These are phyloP conservation scores for Paramormyrops kingsleyae DNA, from an alignment of 2,113 vertebrate genomes.

Conservation along the genomic window DNA sequence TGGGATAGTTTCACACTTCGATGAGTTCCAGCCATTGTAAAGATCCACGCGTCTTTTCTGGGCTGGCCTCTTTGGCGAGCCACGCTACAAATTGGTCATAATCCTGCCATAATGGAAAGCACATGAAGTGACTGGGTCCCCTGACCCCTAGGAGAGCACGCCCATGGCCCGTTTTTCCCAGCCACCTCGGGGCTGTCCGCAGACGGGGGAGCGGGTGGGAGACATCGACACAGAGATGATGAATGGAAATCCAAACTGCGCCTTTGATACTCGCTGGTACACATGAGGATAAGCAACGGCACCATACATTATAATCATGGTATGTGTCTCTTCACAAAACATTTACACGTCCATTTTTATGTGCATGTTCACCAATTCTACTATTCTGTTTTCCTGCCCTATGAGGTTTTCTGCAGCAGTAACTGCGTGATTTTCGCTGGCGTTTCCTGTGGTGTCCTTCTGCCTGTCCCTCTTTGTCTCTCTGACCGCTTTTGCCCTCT, in stretches of 20 bases:
- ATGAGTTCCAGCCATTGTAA: slow-evolving; percentile 29
- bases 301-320: background rate
- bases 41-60: slow-evolving; percentile 32
- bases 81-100: slow-evolving; percentile 41
- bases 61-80: slow-evolving; percentile 32
- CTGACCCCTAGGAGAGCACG: background rate
- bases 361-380: background rate
- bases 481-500: slow-evolving; percentile 16
- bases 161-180: background rate
- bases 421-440: background rate
- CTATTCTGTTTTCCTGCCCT: background rate
- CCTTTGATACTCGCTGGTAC: background rate
- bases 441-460: background rate
- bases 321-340: background rate
- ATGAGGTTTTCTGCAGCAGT: background rate
- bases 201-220: background rate
- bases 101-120: slow-evolving; percentile 38
- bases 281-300: background rate
- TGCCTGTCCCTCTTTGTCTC: background rate
- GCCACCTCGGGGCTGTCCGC: background rate
- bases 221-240: background rate
- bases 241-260: slow-evolving; percentile 14
- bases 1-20: slow-evolving; percentile 45
- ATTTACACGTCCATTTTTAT: background rate
- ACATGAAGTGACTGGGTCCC: slow-evolving; percentile 29